Conservation (phyloP, 2,888 invertebrate genomes). For the Selenia dentaria region DNA sequence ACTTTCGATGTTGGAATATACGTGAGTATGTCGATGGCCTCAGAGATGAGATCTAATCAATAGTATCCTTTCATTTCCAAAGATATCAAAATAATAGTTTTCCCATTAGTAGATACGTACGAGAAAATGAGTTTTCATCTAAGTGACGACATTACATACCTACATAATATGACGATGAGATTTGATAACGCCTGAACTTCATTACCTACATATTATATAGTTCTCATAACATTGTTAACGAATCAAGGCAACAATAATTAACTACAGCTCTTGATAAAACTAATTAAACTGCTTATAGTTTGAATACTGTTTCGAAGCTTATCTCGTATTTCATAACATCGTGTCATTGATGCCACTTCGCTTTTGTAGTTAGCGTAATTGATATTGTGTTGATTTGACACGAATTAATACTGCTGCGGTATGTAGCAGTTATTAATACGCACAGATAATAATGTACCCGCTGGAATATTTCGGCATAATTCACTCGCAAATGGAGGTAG, state of each 20-base stretch:
- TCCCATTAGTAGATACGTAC: no score
- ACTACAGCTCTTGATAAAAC: constrained; percentile 3
- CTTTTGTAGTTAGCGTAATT: constrained; percentile 28
- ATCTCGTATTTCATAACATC: constrained; percentile 18
- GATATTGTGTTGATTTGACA: constrained; percentile 34
- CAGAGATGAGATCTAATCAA: no score
- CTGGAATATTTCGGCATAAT: constrained; percentile 8
- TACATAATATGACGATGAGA: no score
- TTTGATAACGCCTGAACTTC: no score
- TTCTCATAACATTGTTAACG: neutral
- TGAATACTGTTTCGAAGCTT: constrained; percentile 11
- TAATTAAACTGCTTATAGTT: constrained; percentile 20
- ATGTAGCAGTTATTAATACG: constrained; percentile 6
- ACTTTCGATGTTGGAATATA: no score
- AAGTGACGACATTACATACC: no score
- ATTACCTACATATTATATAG: no score
- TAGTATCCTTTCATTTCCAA: no score
- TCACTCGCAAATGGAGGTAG: constrained; percentile 4
- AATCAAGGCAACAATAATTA: constrained; percentile 11
- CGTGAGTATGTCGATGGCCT: no score
- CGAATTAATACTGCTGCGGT: constrained; percentile 23
- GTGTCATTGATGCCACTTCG: constrained; percentile 27
- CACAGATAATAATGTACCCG: constrained; percentile 5
- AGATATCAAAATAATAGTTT: no score
- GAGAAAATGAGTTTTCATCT: no score